These are phyloP conservation scores for Oligia strigilis DNA, from an alignment of 2,888 invertebrate genomes.

Conservation along the genomic window DNA sequence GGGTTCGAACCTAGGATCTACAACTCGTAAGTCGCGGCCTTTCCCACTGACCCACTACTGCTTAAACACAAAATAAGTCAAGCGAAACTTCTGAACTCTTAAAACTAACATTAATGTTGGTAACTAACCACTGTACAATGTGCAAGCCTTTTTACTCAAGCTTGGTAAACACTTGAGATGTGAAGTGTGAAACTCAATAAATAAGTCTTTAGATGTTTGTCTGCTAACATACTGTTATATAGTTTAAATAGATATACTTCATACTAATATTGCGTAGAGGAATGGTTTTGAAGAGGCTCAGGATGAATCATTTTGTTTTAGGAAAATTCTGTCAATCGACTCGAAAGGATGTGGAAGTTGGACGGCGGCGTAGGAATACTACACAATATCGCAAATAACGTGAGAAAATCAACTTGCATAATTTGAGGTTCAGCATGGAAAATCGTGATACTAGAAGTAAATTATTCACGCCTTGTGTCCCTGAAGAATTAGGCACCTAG, in stretches of 20 bases:
- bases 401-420: background rate
- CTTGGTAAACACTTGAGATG: conserved; percentile 6
- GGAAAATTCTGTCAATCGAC: background rate
- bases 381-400: background rate
- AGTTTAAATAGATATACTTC: background rate
- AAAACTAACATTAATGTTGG: background rate
- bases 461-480: background rate
- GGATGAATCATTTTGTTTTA: background rate
- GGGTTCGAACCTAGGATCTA: too few species aligned
- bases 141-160: background rate
- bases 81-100: background rate
- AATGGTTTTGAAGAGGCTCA: background rate
- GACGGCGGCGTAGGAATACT: background rate
- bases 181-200: conserved; percentile 35
- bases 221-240: background rate
- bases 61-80: background rate
- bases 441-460: background rate
- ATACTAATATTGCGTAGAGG: background rate
- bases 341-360: background rate
- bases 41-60: too few species aligned
- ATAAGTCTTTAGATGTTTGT: conserved; percentile 7
- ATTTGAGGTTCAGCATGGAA: background rate
- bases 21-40: too few species aligned
- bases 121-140: background rate
- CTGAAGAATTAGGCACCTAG: background rate